Evolutionary conservation across 2,113 vertebrate genomes (phyloP).

Genomic region (Alligator sinensis): DNA sequence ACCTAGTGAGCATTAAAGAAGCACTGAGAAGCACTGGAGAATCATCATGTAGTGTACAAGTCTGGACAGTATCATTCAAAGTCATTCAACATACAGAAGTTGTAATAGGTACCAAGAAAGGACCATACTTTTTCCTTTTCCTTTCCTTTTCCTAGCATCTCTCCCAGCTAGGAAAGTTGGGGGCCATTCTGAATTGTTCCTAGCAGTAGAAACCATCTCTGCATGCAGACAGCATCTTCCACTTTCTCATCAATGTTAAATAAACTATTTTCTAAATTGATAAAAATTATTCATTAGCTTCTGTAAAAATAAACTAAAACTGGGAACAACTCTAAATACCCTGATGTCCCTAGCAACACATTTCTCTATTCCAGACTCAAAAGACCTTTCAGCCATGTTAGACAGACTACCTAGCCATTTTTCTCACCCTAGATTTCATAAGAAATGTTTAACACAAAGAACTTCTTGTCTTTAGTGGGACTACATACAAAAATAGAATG

Average conservation of each 20-base stretch:
- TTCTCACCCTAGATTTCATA: background rate
- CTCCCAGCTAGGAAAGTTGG: background rate
- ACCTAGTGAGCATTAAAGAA: background rate
- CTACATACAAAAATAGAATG: background rate
- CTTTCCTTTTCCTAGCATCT: background rate
- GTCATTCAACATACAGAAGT: background rate
- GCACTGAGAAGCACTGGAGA: background rate
- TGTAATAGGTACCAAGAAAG: background rate
- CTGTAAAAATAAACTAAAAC: background rate
- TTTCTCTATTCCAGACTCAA: background rate
- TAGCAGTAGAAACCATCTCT: background rate
- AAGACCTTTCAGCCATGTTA: background rate
- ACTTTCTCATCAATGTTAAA: background rate
- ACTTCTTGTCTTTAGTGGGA: background rate
- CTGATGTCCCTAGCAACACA: background rate
- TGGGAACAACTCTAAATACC: background rate
- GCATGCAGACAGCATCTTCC: background rate
- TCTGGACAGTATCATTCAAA: background rate
- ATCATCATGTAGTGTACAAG: background rate
- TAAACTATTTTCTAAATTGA: background rate
- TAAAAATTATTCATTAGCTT: background rate
- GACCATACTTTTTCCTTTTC: rapidly evolving
- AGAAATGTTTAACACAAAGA: background rate
- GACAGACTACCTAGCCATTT: background rate
- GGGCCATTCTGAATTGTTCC: background rate